A percentile compares a stretch with the other conserved stretches of the same genome.
phyloP scores from a whole-genome alignment of 2,888 invertebrate genomes.

The Hyppa rectilinea region DNA sequence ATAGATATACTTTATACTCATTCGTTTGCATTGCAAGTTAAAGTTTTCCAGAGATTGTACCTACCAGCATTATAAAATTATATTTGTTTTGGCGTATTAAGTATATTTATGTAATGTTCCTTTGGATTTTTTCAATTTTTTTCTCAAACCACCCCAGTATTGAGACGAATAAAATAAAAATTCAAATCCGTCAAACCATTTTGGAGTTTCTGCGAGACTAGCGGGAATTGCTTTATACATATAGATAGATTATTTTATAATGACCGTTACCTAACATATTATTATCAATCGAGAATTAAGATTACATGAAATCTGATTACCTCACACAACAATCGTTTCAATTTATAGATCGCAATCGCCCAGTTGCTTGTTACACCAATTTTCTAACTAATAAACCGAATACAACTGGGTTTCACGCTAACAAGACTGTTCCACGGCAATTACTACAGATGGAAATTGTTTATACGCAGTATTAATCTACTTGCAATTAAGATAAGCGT shows the following conservation, averaged over 20 bases:
- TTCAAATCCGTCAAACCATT: no score
- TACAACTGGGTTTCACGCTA: constrained; percentile 43
- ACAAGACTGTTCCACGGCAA: constrained; percentile 46
- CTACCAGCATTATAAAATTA: neutral
- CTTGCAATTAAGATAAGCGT: constrained; percentile 44
- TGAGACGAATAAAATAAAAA: no score
- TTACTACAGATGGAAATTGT: constrained; percentile 42
- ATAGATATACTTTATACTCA: neutral
- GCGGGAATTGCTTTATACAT: no score
- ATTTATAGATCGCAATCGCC: constrained; percentile 34
- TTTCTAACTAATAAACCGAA: constrained; percentile 46
- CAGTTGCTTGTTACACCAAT: constrained; percentile 45
- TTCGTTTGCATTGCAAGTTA: neutral
- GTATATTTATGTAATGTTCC: no score
- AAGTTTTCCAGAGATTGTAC: neutral
- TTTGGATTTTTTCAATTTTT: no score
- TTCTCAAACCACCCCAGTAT: no score
- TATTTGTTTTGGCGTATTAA: no score
- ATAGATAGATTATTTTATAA: no score
- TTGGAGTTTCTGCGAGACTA: no score
- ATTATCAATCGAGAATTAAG: constrained; percentile 24
- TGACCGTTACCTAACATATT: constrained; percentile 22
- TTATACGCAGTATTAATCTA: constrained; percentile 40
- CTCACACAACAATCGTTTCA: constrained; percentile 20
- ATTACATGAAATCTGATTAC: constrained; percentile 46